Base-by-base conservation (phyloP, 2,113 vertebrate genomes). In the Coracopsis vasa region DNA sequence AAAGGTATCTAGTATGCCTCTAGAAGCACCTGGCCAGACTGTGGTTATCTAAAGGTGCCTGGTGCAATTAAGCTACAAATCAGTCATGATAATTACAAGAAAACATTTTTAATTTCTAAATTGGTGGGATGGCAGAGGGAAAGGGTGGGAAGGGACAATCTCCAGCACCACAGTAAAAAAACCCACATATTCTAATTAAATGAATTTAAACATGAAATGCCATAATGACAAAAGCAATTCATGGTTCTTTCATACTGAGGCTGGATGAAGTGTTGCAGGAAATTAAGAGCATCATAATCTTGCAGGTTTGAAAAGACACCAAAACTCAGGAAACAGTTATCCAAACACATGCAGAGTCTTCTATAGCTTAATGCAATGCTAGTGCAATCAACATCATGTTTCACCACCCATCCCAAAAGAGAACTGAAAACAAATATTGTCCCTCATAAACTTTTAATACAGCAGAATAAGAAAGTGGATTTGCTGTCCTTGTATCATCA, bases 231-330 rank as follows among this genome's bases (percentile, higher is more conserved):
- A 28, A 67, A 75, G 6, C 0, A 1, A 5, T 44, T 50, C 21
- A 47, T 17, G 70, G 47, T 10, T 16, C 44, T 41, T n/a, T 8
- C 37, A 58, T 79, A 44, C 73, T 2, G 10, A 48, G 56, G 56
- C 37, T 61, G 47, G 17, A 16, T 29, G 39, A 41, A 58, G 29
- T 3, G 41, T 42, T 58, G 4, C 27, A 25, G 47, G 2, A 16
- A 41, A 10, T 7, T 3, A 31, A 27, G 41, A 44, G 16, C 53
- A 58, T 20, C 0, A 0, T 6, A 50, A 39, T 13, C 14, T 1
- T 7, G 18, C 1, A 16, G 24, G 33, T 21, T 29, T 44, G 82
- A 50, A 61, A 13, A 20, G 58, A 9, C 16, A 45, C 4, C 16
- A 73, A 27, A 75, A 8, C 42, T 42, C 61, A 29, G 31, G 47